These are phyloP conservation scores for Drosophila dunni DNA, from an alignment of 1,140 invertebrate species.

Conservation along the genomic window DNA sequence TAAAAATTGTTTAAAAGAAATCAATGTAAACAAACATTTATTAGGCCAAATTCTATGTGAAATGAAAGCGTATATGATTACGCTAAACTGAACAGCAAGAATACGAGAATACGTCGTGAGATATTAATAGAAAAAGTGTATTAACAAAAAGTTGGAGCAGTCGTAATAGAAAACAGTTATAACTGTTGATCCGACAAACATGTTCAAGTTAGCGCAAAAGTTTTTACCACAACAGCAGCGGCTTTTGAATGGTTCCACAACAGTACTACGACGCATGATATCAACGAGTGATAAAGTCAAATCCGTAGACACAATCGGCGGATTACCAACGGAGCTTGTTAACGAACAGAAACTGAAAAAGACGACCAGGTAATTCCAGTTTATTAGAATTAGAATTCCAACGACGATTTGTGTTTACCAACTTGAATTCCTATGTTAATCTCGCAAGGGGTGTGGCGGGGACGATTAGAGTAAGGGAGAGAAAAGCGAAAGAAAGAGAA, in stretches of 20 bases:
- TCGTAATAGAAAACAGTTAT: conserved; percentile 15
- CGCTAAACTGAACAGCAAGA: background rate
- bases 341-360: conserved; percentile 76
- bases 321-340: conserved; percentile 69
- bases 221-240: conserved; percentile 64
- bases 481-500: too few relatives aligned
- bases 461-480: background rate
- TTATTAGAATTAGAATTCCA: conserved; percentile 28
- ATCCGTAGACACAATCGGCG: conserved; percentile 71
- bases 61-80: background rate
- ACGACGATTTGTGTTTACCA: conserved; percentile 60
- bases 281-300: conserved; percentile 75
- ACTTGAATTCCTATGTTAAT: background rate
- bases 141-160: background rate
- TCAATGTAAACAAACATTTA: conserved; percentile 5
- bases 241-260: conserved; percentile 24
- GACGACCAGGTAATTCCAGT: conserved; percentile 68
- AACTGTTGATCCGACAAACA: conserved; percentile 36
- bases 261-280: conserved; percentile 47
- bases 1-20: conserved; percentile 26
- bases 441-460: background rate
- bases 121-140: background rate
- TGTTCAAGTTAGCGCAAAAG: conserved; percentile 63
- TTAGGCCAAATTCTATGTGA: background rate
- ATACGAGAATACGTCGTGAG: background rate